Evolutionary conservation across 2,113 vertebrate genomes (phyloP).

Genomic region (Thinocorus orbignyianus): DNA sequence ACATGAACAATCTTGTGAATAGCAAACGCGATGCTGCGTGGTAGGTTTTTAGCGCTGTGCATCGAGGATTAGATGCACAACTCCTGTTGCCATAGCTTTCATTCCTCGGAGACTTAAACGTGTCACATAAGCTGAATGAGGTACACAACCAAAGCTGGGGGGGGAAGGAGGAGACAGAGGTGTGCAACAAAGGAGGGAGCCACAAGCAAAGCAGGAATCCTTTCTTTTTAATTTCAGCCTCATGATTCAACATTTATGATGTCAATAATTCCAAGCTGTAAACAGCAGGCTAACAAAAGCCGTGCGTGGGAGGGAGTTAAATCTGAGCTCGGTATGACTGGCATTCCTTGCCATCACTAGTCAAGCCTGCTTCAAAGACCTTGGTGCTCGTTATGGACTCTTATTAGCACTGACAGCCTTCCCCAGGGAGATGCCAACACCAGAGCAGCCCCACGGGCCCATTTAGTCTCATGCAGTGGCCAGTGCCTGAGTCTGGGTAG

Average conservation of each 20-base stretch:
- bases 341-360: neutral
- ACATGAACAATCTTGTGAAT: neutral
- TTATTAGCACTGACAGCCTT: neutral
- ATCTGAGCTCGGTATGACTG: neutral
- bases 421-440: neutral
- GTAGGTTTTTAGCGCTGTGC: neutral
- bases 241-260: neutral
- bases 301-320: neutral
- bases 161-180: neutral
- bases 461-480: neutral
- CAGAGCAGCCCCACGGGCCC: neutral
- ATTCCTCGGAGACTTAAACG: neutral
- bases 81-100: conserved; percentile 67
- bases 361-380: neutral
- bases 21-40: neutral
- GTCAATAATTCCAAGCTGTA: conserved; percentile 7
- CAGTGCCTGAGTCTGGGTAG: neutral
- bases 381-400: accelerated
- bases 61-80: conserved; percentile 17
- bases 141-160: neutral
- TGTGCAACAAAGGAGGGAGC: neutral
- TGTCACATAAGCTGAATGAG: conserved; percentile 18
- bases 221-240: neutral
- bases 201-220: neutral
- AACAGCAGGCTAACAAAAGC: conserved; percentile 7